Evolutionary conservation across 2,888 invertebrate species (phyloP), one percentile per base, ranked within the genome.

Genomic region (Eugnorisma glareosa): DNA sequence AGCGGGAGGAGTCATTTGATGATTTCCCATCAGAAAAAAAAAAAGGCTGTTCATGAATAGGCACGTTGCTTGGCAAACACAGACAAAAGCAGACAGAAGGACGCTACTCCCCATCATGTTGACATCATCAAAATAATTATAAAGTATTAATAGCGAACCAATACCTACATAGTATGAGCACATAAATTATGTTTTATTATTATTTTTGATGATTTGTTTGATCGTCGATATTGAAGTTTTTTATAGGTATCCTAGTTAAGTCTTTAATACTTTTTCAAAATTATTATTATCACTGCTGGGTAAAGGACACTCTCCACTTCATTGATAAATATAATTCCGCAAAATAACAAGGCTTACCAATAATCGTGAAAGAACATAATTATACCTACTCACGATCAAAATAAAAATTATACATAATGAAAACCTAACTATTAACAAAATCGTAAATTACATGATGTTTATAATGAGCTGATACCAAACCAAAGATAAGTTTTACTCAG

Each of bases 101-200:
- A 71, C 51, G 10, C 35, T 40, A n/a, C 15, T n/a, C 1, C 18
- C 3, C 8, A 15, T 7, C 2, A 1, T 11, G 18, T 40, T 63
- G 76, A 67, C 61, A 24, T 67, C 79, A 77, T 63, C 63, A 24
- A 68, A 54, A 63, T 48, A 48, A 48, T 45, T 28, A 66, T 64
- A 0, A 59, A 31, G 18, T 40, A 64, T 69, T 21, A n/a, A 48
- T 48, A 11, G 59, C 4, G 1, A 43, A 82, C 83, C 79, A 78
- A 83, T 81, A 81, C 83, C 28, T 67, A 83, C 28, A 67, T 67
- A 57, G 48, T 37, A 45, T 15, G 61, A 82, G 35, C 24, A 31
- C 31, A 63, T 81, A 71, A 67, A 78, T 70, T 48, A 35, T 64
- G 3, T 76, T 66, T 77, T 43, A 35, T 61, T 61, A 28, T 10